Base-by-base conservation (phyloP, 2,113 vertebrate species). In the Spheniscus mendiculus region DNA sequence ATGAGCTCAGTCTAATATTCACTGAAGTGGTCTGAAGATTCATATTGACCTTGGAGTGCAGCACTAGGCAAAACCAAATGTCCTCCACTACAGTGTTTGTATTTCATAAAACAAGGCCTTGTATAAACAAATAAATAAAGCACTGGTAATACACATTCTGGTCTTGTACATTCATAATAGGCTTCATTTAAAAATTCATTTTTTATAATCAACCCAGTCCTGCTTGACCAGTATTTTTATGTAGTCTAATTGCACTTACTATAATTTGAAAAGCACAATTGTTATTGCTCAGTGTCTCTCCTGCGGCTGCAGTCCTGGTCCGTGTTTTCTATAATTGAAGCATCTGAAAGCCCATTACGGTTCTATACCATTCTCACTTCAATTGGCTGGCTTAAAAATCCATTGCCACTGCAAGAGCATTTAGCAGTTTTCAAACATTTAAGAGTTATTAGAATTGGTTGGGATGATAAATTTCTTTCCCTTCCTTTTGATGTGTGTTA, bases 391-490 rank as follows among this genome's bases (percentile, higher is more conserved):
- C 49, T 94, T 65, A 65, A 89, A 92, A 94, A 80, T 71, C 52
- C 19, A 69, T 90, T 93, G 56, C 13, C 23, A 72, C 32, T 38
- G 34, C 20, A 88, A 45, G n/a, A 81, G 8, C 49, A 74, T 94
- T 91, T 89, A 66, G 29, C 34, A 71, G 26, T 77, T 97, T 96
- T 96, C 84, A 94, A 95, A 88, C 20, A 89, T 78, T 92, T 94
- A 52, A 76, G 47, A 87, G 58, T 91, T 94, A 49, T 77, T 77
- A 61, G 67, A 94, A 92, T 36, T 42, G 18, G 34, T 91, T 92
- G 34, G 30, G 52, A 83, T 65, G 47, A 91, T 73, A 72, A 47
- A 72, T 65, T 80, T 87, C 49, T 11, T 93, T 91, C 88, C 11
- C n/a, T 83, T 96, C 36, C 11, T 81, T 94, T 89, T 95, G 38